A percentile compares a stretch with the other conserved stretches of the same genome.
These are phyloP conservation scores for Paedocypris micromegethes DNA, from an alignment of 2,797 vertebrate species.

Conservation along the genomic window DNA sequence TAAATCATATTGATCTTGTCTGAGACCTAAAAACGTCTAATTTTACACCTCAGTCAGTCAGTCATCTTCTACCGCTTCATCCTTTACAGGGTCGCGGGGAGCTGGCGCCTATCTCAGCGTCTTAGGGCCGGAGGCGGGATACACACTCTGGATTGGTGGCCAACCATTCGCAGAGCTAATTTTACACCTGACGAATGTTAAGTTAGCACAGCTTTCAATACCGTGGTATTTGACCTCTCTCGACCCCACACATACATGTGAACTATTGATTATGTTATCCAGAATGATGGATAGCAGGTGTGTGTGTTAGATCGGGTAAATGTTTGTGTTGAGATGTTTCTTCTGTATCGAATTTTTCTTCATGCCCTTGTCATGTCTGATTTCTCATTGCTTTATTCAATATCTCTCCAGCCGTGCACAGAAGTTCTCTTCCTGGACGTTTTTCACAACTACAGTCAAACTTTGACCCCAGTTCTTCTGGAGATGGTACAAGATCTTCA, in stretches of 20 bases:
- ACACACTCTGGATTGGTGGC: too few relatives aligned
- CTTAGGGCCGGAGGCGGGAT: too few relatives aligned
- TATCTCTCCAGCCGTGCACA: slow-evolving; percentile 78
- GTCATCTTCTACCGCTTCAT: too few relatives aligned
- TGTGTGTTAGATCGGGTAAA: slow-evolving; percentile 3
- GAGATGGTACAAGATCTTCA: slow-evolving; percentile 92
- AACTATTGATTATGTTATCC: slow-evolving; percentile 11
- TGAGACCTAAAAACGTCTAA: slow-evolving; percentile 10
- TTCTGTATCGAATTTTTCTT: neutral
- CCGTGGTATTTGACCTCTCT: slow-evolving; percentile 13
- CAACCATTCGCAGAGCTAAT: too few relatives aligned
- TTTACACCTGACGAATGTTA: slow-evolving; percentile 4
- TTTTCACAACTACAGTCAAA: slow-evolving; percentile 95
- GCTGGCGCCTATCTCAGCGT: too few relatives aligned
- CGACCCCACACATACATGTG: neutral
- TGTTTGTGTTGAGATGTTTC: slow-evolving; percentile 16
- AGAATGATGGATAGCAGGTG: neutral
- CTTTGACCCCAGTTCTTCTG: slow-evolving; percentile 86
- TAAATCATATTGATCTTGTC: slow-evolving; percentile 18
- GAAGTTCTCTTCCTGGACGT: slow-evolving; percentile 97
- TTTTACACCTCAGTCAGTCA: slow-evolving; percentile 9
- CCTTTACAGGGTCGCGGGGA: too few relatives aligned
- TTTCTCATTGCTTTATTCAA: slow-evolving; percentile 9
- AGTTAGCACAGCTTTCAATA: neutral
- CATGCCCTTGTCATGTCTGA: neutral